A percentile compares a stretch with the other conserved stretches of the same genome.
phyloP scores from a whole-genome alignment of 2,113 vertebrate species.

The Colistium nudipinnis region DNA sequence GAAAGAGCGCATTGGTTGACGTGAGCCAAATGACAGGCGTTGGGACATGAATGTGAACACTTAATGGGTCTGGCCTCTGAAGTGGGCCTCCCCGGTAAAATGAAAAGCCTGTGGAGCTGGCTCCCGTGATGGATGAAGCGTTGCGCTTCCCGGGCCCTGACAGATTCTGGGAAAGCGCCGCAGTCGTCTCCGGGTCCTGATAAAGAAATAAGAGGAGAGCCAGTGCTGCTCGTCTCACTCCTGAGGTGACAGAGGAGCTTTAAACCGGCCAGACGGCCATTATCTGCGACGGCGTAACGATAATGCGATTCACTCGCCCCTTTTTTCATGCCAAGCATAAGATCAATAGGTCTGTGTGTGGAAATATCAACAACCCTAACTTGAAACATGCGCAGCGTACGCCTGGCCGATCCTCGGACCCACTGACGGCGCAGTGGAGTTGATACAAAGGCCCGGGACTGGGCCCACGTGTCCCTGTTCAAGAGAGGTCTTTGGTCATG shows the following conservation, averaged over 20 bases:
- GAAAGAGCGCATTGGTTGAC: conserved; percentile 65
- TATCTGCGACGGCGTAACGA: conserved; percentile 30
- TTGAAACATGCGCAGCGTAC: neutral
- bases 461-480: conserved; percentile 33
- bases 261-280: conserved; percentile 50
- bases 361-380: conserved; percentile 1
- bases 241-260: conserved; percentile 58
- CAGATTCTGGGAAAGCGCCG: conserved; percentile 81
- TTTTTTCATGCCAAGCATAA: conserved; percentile 3
- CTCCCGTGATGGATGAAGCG: conserved; percentile 79
- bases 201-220: conserved; percentile 73
- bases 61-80: conserved; percentile 77
- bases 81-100: conserved; percentile 71
- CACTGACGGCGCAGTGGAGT: conserved; percentile 29
- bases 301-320: neutral
- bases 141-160: conserved; percentile 66
- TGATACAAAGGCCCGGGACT: conserved; percentile 19
- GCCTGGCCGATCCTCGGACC: conserved; percentile 15
- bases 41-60: conserved; percentile 77
- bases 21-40: conserved; percentile 75
- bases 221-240: conserved; percentile 39
- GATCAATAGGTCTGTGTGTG: conserved; percentile 21
- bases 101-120: conserved; percentile 73
- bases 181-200: conserved; percentile 70
- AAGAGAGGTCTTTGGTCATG: conserved; percentile 61